Base-by-base conservation (phyloP, 2,113 vertebrate genomes). In the Burhinus bistriatus region DNA sequence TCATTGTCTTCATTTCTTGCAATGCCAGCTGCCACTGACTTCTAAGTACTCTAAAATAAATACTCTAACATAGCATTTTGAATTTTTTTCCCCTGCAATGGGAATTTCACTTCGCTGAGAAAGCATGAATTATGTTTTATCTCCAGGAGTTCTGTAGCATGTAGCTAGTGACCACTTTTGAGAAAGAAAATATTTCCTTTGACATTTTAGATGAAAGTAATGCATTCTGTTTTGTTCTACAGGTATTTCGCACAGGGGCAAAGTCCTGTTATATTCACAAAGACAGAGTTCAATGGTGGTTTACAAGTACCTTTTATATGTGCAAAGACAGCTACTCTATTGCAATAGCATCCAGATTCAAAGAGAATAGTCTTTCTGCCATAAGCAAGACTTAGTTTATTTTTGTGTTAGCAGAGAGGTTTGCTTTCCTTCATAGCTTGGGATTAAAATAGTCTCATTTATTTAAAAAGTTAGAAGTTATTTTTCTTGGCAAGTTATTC, bases 21-120 rank as follows among this genome's bases (percentile, higher is more conserved):
- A 59, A 25, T 36, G 47, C 62, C 62, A 73, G 15, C 55, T 94
- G 58, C n/a, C 52, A 29, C 58, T 36, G 68, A 51, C 45, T 57
- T 23, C 15, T 14, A 52, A 55, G 23, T 3, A 2, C 47, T 26
- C 52, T 10, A 5, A 89, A 94, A 89, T 59, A 79, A 88, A 81
- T 30, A 45, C 30, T 73, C 52, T 52, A 40, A 7, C 80, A 76
- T 57, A 82, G 58, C 22, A 77, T 59, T 88, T 88, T 38, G 71
- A 72, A 92, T 27, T 54, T n/a, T 72, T 69, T 69, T 4, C 40
- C 51, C 58, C 65, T 26, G 6, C 66, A 42, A n/a, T 11, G 76
- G 68, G 83, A 95, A 95, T 96, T 94, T 79, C 82, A 83, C 52
- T 95, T 47, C 62, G 71, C 75, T 96, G 95, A 83, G 91, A 92